Conservation (phyloP, 2,888 invertebrate species). For the Pyrrhia umbra region DNA sequence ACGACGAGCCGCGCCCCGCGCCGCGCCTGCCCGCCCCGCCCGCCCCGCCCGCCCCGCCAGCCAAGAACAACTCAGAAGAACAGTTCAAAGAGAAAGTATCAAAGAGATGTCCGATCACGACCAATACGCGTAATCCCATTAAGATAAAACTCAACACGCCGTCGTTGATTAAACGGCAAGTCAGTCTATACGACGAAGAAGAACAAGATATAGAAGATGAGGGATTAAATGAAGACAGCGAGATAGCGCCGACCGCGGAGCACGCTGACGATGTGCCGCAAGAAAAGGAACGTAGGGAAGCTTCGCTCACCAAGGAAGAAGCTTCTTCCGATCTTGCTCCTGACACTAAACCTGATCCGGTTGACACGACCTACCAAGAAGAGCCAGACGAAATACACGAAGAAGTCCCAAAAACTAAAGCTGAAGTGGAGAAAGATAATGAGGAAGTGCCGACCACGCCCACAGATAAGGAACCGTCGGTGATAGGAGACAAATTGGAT, state of each 20-base stretch:
- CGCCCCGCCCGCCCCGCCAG: constrained; percentile 5
- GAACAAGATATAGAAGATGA: constrained; percentile 47
- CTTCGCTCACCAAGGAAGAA: background rate
- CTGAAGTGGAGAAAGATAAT: constrained; percentile 5
- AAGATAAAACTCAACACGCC: constrained; percentile 85
- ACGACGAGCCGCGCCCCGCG: constrained; percentile 30
- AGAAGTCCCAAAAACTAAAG: constrained; percentile 5
- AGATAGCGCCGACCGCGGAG: constrained; percentile 54
- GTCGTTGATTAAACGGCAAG: constrained; percentile 87
- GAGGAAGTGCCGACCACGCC: constrained; percentile 37
- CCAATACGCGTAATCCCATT: constrained; percentile 82
- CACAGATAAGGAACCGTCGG: constrained; percentile 10
- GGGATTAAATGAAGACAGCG: constrained; percentile 48
- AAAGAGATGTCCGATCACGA: constrained; percentile 81
- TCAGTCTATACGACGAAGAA: constrained; percentile 90
- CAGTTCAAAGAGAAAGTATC: constrained; percentile 82
- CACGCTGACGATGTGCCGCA: background rate
- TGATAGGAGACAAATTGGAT: constrained; percentile 32
- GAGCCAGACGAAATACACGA: background rate
- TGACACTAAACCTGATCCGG: background rate
- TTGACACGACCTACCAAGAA: background rate
- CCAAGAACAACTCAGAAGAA: constrained; percentile 71
- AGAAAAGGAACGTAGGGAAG: background rate
- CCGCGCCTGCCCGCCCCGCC: constrained; percentile 10
- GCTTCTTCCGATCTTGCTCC: background rate